Evolutionary conservation across 2,888 invertebrate genomes (phyloP).

Genomic region (Palloptera scutellata): DNA sequence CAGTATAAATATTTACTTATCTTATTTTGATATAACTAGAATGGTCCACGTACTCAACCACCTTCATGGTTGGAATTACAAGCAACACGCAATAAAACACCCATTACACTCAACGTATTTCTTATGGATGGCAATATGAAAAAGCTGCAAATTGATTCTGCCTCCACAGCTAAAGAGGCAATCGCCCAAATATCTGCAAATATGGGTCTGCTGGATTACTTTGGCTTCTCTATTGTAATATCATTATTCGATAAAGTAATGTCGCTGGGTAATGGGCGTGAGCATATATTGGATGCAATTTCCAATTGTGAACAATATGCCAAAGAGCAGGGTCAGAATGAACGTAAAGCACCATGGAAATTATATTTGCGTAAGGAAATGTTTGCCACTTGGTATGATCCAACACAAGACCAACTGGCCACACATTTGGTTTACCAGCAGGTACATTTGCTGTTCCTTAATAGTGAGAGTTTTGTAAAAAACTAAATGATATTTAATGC

Average conservation of each 20-base stretch:
- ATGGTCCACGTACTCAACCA: conserved; percentile 89
- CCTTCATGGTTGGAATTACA: conserved; percentile 92
- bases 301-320: conserved; percentile 96
- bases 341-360: conserved; percentile 87
- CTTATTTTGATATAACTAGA: conserved; percentile 56
- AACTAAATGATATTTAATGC: not conserved
- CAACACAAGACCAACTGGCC: conserved; percentile 79
- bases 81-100: conserved; percentile 83
- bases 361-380: conserved; percentile 89
- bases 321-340: conserved; percentile 86
- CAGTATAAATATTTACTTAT: not conserved
- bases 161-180: conserved; percentile 88
- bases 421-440: conserved; percentile 91
- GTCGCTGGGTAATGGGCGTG: conserved; percentile 86
- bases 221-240: conserved; percentile 92
- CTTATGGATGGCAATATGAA: conserved; percentile 88
- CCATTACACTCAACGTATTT: conserved; percentile 81
- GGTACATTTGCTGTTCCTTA: conserved; percentile 51
- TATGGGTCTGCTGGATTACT: conserved; percentile 79
- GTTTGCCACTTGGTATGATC: conserved; percentile 92
- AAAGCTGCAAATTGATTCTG: conserved; percentile 86
- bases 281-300: conserved; percentile 95
- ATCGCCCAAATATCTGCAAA: conserved; percentile 82
- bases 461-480: not conserved
- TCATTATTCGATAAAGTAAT: conserved; percentile 89